Evolutionary conservation across 2,797 vertebrate species (phyloP).

Genomic region (Melanotaenia trifasciata): DNA sequence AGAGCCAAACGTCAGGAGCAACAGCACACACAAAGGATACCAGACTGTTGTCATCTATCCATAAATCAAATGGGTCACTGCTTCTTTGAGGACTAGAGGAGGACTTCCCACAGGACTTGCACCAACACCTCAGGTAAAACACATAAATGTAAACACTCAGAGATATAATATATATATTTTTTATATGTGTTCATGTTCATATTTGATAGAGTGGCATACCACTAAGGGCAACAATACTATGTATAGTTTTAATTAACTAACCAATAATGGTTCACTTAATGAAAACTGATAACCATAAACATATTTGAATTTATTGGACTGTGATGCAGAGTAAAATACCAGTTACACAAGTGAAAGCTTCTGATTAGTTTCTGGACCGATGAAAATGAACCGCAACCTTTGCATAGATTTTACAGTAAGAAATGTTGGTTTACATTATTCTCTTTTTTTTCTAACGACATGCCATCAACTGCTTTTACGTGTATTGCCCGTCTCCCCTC

Average conservation of each 20-base stretch:
- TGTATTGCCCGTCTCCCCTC: slow-evolving; percentile 18
- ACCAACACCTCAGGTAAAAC: slow-evolving; percentile 33
- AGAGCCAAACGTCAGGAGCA: slow-evolving; percentile 53
- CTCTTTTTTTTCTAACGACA: background rate
- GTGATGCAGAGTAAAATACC: background rate
- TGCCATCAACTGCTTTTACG: slow-evolving; percentile 26
- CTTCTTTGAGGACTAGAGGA: slow-evolving; percentile 50
- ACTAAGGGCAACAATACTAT: background rate
- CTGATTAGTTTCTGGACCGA: background rate
- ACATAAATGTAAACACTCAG: background rate
- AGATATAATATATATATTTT: no score
- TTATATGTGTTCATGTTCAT: background rate
- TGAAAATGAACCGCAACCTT: background rate
- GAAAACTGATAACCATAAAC: background rate
- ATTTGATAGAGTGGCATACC: background rate
- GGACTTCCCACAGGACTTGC: slow-evolving; percentile 62
- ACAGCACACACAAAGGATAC: slow-evolving; percentile 57
- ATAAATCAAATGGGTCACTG: slow-evolving; percentile 71
- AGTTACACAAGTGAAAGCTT: background rate
- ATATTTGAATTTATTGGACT: background rate
- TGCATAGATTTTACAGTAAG: background rate
- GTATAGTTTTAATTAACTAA: background rate
- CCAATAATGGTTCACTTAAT: background rate
- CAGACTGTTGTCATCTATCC: slow-evolving; percentile 70
- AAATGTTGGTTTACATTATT: background rate